phyloP scores from a whole-genome alignment of 2,113 vertebrate genomes.

The Merops nubicus region DNA sequence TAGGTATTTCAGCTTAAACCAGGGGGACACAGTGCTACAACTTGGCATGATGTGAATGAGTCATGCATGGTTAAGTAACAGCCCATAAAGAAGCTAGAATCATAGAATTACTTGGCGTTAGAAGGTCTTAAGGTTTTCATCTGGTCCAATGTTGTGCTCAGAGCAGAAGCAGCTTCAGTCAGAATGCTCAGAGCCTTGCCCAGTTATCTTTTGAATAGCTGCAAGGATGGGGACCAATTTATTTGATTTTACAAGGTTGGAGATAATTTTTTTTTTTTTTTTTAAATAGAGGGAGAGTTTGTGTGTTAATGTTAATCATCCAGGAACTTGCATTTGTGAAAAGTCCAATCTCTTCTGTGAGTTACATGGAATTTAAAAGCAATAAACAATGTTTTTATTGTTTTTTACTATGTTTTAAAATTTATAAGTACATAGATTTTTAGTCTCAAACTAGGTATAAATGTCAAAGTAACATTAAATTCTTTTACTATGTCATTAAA shows the following conservation, averaged over 20 bases:
- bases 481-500: neutral
- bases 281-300: neutral
- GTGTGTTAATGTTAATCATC: neutral
- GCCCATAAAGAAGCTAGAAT: neutral
- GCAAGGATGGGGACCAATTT: neutral
- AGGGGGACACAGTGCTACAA: neutral
- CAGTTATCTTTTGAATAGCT: neutral
- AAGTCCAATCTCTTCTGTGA: neutral
- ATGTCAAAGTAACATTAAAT: neutral
- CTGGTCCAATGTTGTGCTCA: neutral
- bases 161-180: neutral
- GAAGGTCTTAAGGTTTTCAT: neutral
- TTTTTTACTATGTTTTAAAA: neutral
- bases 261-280: neutral
- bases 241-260: neutral
- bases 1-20: neutral
- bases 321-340: neutral
- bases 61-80: neutral
- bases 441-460: neutral
- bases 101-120: neutral
- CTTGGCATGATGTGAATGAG: neutral
- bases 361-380: neutral
- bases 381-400: accelerated
- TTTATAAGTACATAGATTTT: neutral
- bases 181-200: neutral